Evolutionary conservation across 2,113 vertebrate species (phyloP).

Genomic region (Eublepharis macularius): DNA sequence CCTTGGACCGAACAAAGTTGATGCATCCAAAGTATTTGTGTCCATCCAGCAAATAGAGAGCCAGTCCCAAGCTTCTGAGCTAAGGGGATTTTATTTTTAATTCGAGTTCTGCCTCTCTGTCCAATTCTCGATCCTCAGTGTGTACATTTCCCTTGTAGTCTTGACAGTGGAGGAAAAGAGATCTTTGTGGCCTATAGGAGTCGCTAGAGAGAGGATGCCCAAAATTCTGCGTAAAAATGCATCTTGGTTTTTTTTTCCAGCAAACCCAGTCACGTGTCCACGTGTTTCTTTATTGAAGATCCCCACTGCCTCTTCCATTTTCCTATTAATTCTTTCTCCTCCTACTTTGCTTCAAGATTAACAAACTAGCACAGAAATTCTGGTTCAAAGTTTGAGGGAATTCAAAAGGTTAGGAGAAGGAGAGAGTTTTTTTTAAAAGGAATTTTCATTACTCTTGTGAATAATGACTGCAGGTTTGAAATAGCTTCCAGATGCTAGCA

Average conservation of each 20-base stretch:
- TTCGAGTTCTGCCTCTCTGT: not conserved
- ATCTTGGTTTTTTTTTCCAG: not conserved
- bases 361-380: not conserved
- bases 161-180: not conserved
- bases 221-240: not conserved
- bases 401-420: not conserved
- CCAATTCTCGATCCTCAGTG: not conserved
- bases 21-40: not conserved
- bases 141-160: not conserved
- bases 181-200: not conserved
- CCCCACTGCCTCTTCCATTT: not conserved
- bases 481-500: not conserved
- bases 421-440: not conserved
- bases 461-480: conserved; percentile 1
- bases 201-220: not conserved
- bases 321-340: not conserved
- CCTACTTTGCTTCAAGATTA: not conserved
- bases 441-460: conserved; percentile 13
- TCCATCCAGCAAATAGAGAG: not conserved
- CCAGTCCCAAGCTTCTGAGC: not conserved
- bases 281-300: not conserved
- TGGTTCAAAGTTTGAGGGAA: conserved; percentile 7
- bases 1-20: not conserved
- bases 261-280: not conserved
- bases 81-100: conserved; percentile 25